Conservation (phyloP, 2,113 vertebrate genomes). For the Pristiophorus japonicus region DNA sequence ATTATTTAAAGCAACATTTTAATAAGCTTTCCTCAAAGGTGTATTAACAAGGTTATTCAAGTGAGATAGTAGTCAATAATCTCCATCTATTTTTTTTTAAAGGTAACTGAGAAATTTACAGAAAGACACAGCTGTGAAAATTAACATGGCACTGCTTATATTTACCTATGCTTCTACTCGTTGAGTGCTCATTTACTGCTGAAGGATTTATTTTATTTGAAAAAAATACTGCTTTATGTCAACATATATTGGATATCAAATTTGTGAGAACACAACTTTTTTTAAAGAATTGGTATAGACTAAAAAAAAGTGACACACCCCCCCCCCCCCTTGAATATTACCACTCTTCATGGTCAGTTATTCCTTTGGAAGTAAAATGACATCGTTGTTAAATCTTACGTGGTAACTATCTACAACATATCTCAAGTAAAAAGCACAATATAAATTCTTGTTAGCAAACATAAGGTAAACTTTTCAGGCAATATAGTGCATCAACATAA, state of each 20-base stretch:
- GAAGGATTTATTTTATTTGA: neutral
- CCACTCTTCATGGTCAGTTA: neutral
- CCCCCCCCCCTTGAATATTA: neutral
- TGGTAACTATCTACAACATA: neutral
- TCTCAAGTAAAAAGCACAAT: conserved; percentile 11
- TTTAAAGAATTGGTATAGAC: neutral
- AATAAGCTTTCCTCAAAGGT: neutral
- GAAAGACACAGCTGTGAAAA: neutral
- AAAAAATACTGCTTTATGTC: neutral
- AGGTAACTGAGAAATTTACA: neutral
- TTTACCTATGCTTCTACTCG: neutral
- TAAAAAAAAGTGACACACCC: neutral
- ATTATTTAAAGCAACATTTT: neutral
- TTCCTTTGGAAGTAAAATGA: neutral
- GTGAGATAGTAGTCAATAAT: neutral
- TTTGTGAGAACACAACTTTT: neutral
- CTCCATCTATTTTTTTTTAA: too few relatives aligned
- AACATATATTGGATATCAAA: neutral
- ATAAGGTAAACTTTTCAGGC: neutral
- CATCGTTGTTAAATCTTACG: neutral
- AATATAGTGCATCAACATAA: neutral
- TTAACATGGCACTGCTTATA: neutral
- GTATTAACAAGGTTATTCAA: neutral
- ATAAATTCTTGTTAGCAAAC: neutral
- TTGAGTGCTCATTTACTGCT: neutral